Percentiles rank a stretch among this genome's conserved stretches.
Evolutionary conservation across 1,140 invertebrate species (phyloP).

Genomic region (Diorhabda elongata): DNA sequence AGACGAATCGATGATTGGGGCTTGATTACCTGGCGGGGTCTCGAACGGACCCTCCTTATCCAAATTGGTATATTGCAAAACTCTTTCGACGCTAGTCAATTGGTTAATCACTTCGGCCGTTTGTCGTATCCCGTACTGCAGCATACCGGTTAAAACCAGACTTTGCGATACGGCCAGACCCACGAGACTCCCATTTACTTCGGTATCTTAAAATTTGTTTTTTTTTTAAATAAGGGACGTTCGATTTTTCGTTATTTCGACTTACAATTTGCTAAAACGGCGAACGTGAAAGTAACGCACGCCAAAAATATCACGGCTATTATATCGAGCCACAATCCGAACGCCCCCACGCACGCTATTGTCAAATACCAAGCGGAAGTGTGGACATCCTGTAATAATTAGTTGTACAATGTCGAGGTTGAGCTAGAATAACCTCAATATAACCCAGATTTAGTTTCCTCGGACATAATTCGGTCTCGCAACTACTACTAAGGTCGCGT

Average conservation of each 20-base stretch:
- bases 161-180: constrained; percentile 76
- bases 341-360: constrained; percentile 66
- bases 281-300: constrained; percentile 68
- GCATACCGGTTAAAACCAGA: constrained; percentile 77
- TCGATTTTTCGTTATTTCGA: neutral
- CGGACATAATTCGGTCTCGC: neutral
- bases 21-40: constrained; percentile 46
- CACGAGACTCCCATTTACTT: constrained; percentile 55
- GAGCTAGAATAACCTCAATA: no score
- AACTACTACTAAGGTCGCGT: neutral
- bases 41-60: constrained; percentile 53
- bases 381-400: constrained; percentile 19
- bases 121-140: constrained; percentile 80
- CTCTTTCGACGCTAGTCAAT: constrained; percentile 77
- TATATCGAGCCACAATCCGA: constrained; percentile 75
- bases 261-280: constrained; percentile 43
- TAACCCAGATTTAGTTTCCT: no score
- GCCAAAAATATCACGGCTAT: constrained; percentile 66
- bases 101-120: constrained; percentile 76
- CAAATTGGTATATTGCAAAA: constrained; percentile 68
- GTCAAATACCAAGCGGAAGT: constrained; percentile 60
- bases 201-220: neutral
- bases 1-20: no score
- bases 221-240: neutral
- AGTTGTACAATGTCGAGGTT: neutral